These are phyloP conservation scores for Styela plicata DNA, from an alignment of 23 tunicate genomes.

Conservation along the genomic window DNA sequence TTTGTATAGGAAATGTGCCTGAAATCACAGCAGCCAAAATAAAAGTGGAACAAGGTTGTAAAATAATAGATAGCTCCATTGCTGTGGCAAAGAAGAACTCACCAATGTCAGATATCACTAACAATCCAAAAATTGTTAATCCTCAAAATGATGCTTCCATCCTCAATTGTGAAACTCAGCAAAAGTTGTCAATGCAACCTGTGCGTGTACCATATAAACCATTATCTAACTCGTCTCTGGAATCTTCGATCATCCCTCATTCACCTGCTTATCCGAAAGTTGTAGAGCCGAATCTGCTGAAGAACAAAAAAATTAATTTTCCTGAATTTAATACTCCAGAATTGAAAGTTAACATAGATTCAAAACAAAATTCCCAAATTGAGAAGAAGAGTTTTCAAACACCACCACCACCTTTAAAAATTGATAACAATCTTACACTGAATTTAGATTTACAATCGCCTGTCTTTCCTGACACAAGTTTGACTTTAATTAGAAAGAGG, in stretches of 20 bases:
- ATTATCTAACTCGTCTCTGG: background rate
- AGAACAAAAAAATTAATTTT: background rate
- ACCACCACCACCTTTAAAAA: background rate
- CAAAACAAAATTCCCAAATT: background rate
- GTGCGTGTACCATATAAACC: background rate
- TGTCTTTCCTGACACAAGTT: background rate
- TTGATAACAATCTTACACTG: background rate
- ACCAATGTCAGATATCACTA: background rate
- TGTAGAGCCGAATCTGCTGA: background rate
- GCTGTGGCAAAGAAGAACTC: background rate
- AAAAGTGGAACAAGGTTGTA: background rate
- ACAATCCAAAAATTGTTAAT: background rate
- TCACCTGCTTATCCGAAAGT: background rate
- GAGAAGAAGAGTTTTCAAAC: background rate
- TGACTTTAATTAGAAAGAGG: background rate
- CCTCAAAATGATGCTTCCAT: background rate
- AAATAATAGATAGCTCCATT: background rate
- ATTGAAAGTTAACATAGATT: background rate
- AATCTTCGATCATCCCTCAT: background rate
- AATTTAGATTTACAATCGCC: background rate
- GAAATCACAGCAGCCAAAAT: background rate
- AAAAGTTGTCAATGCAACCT: background rate
- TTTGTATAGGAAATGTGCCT: background rate
- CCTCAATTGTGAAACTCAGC: too few species aligned
- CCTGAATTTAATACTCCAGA: background rate